Base-by-base conservation (phyloP, 2,888 invertebrate species). In the Trichogramma dendrolimi region DNA sequence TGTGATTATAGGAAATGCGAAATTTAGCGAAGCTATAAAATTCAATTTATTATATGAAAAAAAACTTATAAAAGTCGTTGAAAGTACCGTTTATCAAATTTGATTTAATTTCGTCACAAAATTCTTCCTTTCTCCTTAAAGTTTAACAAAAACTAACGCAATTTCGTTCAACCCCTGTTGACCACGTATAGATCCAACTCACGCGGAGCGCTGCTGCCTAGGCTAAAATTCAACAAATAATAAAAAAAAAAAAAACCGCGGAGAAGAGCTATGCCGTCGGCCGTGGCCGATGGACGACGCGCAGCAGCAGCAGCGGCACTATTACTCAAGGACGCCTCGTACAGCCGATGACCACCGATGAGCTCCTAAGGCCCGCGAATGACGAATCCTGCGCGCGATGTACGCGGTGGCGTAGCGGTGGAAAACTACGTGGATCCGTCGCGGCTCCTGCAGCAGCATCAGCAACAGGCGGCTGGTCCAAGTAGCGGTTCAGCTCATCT, bases 361-460 rank as follows among this genome's bases (percentile, higher is more conserved):
- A 69, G 27, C 27, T 27, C 63, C 61, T 56, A 66, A 69, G 58
- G 70, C 73, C 71, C 27, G 1, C 27, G 27, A 67, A 79, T 79
- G 79, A 78, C 78, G 75, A 78, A 79, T 71, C 77, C 78, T 67
- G 71, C 76, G 72, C 75, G 76, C 68, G 78, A 78, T 74, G 75
- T 71, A 52, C 75, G 77, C 65, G 77, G 78, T 73, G 77, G 59
- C 59, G 61, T 61, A 63, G 63, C 60, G 58, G 63, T 66, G 58
- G 61, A 66, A 54, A 63, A 56, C 48, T 61, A 53, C 55, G 43
- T 39, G 27, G 51, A 57, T 47, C 52, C 50, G 38, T 47, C 54
- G 27, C 46, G 56, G 43, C 52, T 58, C 27, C 49, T 56, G 48
- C 62, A 55, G 41, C 59, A 63, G 52, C 62, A 60, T 4, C 60